A percentile compares a stretch with the other conserved stretches of the same genome.
These are phyloP conservation scores for Philaenus spumarius DNA, from an alignment of 1,140 invertebrate genomes.

Conservation along the genomic window DNA sequence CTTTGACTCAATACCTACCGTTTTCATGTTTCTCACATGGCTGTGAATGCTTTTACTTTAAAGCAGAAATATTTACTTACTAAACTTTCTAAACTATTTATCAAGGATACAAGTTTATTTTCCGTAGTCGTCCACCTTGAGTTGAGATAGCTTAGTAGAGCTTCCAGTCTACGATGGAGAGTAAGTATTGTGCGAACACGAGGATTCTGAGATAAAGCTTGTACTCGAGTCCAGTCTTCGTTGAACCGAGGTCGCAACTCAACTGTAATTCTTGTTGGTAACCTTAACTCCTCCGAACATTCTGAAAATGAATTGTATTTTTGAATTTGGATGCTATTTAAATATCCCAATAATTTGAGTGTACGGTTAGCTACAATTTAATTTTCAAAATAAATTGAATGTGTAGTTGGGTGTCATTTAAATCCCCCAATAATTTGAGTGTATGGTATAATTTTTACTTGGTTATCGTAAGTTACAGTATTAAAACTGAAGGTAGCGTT, in stretches of 20 bases:
- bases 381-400: too few relatives aligned
- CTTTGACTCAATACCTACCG: background rate
- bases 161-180: slow-evolving; percentile 64
- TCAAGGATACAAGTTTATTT: slow-evolving; percentile 49
- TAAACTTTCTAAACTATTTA: too few relatives aligned
- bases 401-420: too few relatives aligned
- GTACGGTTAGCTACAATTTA: background rate
- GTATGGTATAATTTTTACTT: background rate
- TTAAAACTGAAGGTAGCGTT: too few relatives aligned
- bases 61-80: too few relatives aligned
- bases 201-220: slow-evolving; percentile 86
- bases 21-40: background rate
- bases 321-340: background rate
- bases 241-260: slow-evolving; percentile 70
- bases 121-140: slow-evolving; percentile 58
- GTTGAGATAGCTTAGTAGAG: slow-evolving; percentile 68
- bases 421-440: too few relatives aligned
- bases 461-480: too few relatives aligned
- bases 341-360: too few relatives aligned
- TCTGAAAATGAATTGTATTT: too few relatives aligned
- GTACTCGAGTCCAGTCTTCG: slow-evolving; percentile 74
- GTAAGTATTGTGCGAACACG: slow-evolving; percentile 64
- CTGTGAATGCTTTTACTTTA: too few relatives aligned
- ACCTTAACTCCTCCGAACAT: slow-evolving; percentile 65
- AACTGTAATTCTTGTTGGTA: slow-evolving; percentile 73